Base-by-base conservation (phyloP, 2,113 vertebrate genomes). In the Beaufortia kweichowensis region DNA sequence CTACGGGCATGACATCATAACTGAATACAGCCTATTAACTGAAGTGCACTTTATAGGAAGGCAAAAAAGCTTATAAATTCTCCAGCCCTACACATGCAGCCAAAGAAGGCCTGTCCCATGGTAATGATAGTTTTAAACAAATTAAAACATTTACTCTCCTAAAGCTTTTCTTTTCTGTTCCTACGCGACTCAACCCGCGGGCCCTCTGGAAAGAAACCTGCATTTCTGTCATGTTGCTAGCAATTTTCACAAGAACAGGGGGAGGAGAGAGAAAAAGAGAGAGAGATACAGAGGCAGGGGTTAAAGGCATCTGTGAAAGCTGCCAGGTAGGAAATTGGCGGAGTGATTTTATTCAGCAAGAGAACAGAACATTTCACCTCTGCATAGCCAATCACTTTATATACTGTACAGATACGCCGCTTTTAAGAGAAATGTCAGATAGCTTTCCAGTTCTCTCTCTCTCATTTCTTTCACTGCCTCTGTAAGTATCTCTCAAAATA, bases 351-450 rank as follows among this genome's bases (percentile, higher is more conserved):
- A 74, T 56, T 57, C 68, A 57, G 62, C 8, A 5, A 33, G 50
- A 66, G 61, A 73, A 57, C 57, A 61, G 57, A 69, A 70, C 65
- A 77, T 71, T 66, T 78, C 76, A 78, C 65, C 68, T 78, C 76
- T 62, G 76, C 76, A 78, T 78, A 78, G 46, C 41, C 76, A 62
- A 78, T 78, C 76, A 48, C 21, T 62, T 61, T 53, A 43, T 53
- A 57, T 39, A n/a, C n/a, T n/a, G n/a, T n/a, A 74, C 26, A 48
- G 68, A 50, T 60, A 55, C 12, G 8, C 43, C 43, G 65, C 57
- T 68, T 77, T 77, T 61, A 72, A 64, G 48, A 62, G 68, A 63
- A 78, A 78, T 55, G 67, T 67, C 67, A 61, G 43, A 46, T 28
- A 24, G 73, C 61, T 75, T 64, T 55, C 73, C 29, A 61, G 24